These are phyloP conservation scores for Rhyacophila evoluta DNA, from an alignment of 2,888 invertebrate species.

Conservation along the genomic window DNA sequence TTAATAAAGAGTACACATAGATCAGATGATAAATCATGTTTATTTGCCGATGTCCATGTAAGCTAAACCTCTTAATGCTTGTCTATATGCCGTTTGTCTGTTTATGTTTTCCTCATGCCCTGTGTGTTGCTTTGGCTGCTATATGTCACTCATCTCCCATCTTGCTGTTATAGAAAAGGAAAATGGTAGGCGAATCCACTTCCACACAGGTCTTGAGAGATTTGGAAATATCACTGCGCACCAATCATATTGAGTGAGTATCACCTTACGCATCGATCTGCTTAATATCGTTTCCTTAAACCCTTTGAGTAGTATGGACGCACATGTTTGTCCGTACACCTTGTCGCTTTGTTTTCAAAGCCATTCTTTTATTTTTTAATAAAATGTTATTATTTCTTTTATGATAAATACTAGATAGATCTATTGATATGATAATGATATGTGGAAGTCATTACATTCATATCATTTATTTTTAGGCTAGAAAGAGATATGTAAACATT, in stretches of 20 bases:
- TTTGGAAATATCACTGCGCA: constrained; percentile 97
- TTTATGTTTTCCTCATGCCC: constrained; percentile 10
- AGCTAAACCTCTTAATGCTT: not conserved
- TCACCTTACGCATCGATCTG: not conserved
- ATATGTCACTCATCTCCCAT: constrained; percentile 20
- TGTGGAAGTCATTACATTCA: no score
- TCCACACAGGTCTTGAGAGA: constrained; percentile 98
- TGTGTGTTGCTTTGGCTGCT: constrained; percentile 5
- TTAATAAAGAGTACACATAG: no score
- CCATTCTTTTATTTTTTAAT: not conserved
- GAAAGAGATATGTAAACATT: no score
- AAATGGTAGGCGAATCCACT: constrained; percentile 96
- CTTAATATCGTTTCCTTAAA: not conserved
- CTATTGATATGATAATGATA: not conserved
- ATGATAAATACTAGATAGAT: not conserved
- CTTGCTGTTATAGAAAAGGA: constrained; percentile 84
- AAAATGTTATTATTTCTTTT: not conserved
- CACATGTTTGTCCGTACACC: no score
- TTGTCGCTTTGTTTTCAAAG: not conserved
- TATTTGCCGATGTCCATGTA: no score
- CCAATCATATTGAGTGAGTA: constrained; percentile 98
- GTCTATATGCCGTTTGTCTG: constrained; percentile 10
- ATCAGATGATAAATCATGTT: no score
- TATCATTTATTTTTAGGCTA: no score
- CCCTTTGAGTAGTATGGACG: no score